Evolutionary conservation across 2,113 vertebrate species (phyloP), one percentile per base, ranked within the genome.

Genomic region (Corvus moneduloides): DNA sequence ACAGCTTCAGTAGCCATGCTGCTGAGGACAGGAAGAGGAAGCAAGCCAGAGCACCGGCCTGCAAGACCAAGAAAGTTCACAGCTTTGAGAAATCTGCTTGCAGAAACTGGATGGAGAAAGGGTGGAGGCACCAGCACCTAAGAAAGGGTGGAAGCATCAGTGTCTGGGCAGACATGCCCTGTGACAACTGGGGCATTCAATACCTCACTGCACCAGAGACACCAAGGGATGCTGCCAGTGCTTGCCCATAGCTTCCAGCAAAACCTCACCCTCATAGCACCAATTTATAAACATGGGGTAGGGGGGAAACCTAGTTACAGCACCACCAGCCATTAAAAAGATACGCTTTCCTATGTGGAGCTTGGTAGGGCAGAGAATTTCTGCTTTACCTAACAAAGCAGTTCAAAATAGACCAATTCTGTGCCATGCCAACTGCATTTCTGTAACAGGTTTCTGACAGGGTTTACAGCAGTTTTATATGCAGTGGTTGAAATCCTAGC

Each of bases 21-120:
- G 48, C 1, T 33, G 55, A 67, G 17, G 28, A 48, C 71, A 75
- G 54, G 30, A 55, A 67, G 39, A 98, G 98, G 98, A 98, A 98
- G 96, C 84, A 56, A 78, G 97, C 96, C 96, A 95, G 97, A 98
- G 98, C 96, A 97, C 96, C 95, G 89, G 75, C 68, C 94, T 94
- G 83, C 74, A 87, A 30, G 49, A 46, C 28, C 9, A 19, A 77
- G 48, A 55, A 49, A 72, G 37, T 27, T 54, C 52, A 33, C 21
- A 33, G 72, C 59, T 79, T 30, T 59, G 39, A 90, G 39, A 41
- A 71, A 20, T 7, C 64, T 58, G 7, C 55, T 21, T 21, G 28
- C 51, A 86, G 56, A 76, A 72, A 22, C 6, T 13, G 6, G 32
- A 23, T 7, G 1, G 14, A 58, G 44, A 58, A 23, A 10, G 39